Percentiles rank a stretch among this genome's conserved stretches.
Conservation (phyloP, 2,888 invertebrate species). For the Ophioninae sp. region DNA sequence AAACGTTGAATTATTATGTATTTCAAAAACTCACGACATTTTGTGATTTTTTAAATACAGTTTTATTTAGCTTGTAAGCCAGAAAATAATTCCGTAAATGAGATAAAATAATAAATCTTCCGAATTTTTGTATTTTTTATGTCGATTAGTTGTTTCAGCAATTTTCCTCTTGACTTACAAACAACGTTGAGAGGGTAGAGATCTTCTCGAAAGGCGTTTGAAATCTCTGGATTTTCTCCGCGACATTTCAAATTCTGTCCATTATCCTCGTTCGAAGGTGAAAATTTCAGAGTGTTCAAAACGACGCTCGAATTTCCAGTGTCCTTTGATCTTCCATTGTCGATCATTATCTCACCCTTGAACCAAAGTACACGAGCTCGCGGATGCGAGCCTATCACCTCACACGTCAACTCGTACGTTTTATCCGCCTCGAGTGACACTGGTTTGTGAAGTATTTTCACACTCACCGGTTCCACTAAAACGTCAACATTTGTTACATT, state of each 20-base stretch:
- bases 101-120: neutral
- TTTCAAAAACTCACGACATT: too few species aligned
- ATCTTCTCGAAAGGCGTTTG: conserved; percentile 90
- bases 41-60: too few species aligned
- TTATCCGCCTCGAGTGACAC: conserved; percentile 89
- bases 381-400: conserved; percentile 92
- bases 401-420: conserved; percentile 90
- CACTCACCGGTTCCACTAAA: conserved; percentile 91
- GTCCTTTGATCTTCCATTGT: conserved; percentile 82
- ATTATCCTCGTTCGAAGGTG: conserved; percentile 92
- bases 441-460: conserved; percentile 90
- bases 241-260: conserved; percentile 92
- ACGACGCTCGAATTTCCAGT: conserved; percentile 86
- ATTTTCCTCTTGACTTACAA: conserved; percentile 86
- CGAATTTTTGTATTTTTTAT: conserved; percentile 15
- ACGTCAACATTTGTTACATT: conserved; percentile 69
- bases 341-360: conserved; percentile 90
- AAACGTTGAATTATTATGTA: too few species aligned
- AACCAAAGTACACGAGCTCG: conserved; percentile 93
- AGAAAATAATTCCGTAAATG: too few species aligned
- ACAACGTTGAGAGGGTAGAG: conserved; percentile 92
- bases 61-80: too few species aligned
- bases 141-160: conserved; percentile 11
- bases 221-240: conserved; percentile 91
- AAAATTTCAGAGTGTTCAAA: conserved; percentile 89